Evolutionary conservation across 2,888 invertebrate species (phyloP).

Genomic region (Chrysotoxum bicinctum): DNA sequence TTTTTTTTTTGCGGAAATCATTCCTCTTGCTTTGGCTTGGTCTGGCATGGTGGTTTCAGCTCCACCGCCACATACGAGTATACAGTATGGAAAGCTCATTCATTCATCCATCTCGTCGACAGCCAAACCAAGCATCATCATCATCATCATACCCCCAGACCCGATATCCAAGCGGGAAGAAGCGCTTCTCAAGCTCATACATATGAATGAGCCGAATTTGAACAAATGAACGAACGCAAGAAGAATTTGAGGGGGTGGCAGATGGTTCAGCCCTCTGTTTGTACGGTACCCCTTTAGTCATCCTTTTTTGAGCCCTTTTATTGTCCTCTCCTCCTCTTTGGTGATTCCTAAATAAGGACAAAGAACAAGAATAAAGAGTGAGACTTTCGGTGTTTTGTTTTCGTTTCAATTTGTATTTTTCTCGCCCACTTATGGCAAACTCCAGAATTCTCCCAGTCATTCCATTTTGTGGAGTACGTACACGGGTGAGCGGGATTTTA

Average conservation of each 20-base stretch:
- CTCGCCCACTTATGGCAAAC: constrained; percentile 69
- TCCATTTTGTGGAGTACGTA: neutral
- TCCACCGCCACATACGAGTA: constrained; percentile 2
- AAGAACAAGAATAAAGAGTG: constrained; percentile 46
- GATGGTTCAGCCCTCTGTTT: constrained; percentile 25
- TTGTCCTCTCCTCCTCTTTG: constrained; percentile 42
- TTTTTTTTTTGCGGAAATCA: constrained; percentile 63
- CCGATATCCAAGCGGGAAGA: neutral
- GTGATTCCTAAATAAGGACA: constrained; percentile 30
- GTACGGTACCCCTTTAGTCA: constrained; percentile 40
- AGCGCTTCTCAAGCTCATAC: constrained; percentile 58
- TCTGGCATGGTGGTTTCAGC: neutral
- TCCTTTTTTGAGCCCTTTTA: constrained; percentile 42
- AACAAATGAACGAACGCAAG: constrained; percentile 69
- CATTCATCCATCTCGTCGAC: constrained; percentile 68
- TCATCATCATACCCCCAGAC: neutral
- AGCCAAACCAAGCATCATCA: constrained; percentile 31
- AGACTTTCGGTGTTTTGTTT: constrained; percentile 78
- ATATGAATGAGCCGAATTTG: constrained; percentile 71
- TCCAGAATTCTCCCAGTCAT: constrained; percentile 31
- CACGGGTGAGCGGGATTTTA: neutral
- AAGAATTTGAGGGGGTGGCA: constrained; percentile 4
- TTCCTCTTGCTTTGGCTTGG: neutral
- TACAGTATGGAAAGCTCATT: constrained; percentile 55
- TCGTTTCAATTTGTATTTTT: constrained; percentile 80